phyloP scores from a whole-genome alignment of 64 coral and sea anemone species.

The Platygyra sinensis region DNA sequence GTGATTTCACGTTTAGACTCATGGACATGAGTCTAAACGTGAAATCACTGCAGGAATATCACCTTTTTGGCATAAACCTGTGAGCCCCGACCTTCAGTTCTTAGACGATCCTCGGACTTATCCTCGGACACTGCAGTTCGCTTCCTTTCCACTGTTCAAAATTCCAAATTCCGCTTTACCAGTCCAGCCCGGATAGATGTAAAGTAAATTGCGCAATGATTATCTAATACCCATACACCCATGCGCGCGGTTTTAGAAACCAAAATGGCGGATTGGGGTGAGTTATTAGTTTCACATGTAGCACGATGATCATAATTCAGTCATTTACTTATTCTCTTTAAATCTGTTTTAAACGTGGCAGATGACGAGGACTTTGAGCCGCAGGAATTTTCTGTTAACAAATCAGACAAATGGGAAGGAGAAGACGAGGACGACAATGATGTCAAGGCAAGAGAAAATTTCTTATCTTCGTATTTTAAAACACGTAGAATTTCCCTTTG shows the following conservation, averaged over 20 bases:
- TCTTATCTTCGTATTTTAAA: neutral
- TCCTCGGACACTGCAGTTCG: too few relatives aligned
- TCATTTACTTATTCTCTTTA: neutral
- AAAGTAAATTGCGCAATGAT: neutral
- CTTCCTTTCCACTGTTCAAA: too few relatives aligned
- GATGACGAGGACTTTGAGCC: constrained; percentile 43
- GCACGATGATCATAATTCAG: neutral
- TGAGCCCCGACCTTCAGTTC: too few relatives aligned
- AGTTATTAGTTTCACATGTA: constrained; percentile 6
- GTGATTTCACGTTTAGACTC: too few relatives aligned
- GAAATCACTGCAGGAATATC: too few relatives aligned
- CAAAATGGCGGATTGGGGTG: constrained; percentile 52
- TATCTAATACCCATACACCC: constrained; percentile 14
- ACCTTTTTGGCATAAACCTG: too few relatives aligned
- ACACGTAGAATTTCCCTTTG: neutral
- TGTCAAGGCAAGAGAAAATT: constrained; percentile 2
- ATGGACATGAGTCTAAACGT: too few relatives aligned
- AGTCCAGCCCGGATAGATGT: too few relatives aligned
- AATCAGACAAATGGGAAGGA: constrained; percentile 49
- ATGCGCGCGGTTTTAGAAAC: neutral
- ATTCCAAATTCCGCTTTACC: too few relatives aligned
- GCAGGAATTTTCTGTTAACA: constrained; percentile 5
- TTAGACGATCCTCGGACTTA: too few relatives aligned
- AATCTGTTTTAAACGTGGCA: neutral
- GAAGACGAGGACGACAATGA: constrained; percentile 41